A percentile compares a stretch with the other conserved stretches of the same genome.
Evolutionary conservation across 2,113 vertebrate genomes (phyloP).

Genomic region (Sylvietta virens): DNA sequence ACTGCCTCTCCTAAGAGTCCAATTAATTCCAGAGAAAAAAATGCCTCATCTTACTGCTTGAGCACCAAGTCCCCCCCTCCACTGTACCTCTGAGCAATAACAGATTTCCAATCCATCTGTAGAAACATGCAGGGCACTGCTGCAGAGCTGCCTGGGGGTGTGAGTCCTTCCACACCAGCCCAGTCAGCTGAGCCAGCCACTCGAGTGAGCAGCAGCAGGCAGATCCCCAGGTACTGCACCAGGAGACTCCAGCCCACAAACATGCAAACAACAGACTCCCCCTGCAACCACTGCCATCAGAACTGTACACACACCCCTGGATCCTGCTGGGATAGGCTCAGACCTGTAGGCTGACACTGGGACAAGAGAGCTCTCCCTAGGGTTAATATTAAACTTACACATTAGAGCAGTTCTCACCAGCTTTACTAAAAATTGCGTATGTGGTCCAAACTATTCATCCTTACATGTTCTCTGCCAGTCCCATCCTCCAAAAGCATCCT

Average conservation of each 20-base stretch:
- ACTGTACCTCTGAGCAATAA: not conserved
- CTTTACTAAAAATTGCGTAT: not conserved
- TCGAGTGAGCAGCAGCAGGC: not conserved
- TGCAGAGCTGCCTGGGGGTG: not conserved
- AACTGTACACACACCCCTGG: not conserved
- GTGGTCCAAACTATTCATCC: not conserved
- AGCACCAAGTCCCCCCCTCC: not conserved
- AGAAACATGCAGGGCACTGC: not conserved
- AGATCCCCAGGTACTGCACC: not conserved
- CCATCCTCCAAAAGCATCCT: not conserved
- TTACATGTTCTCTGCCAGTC: not conserved
- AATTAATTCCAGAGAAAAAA: not conserved
- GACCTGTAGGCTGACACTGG: not conserved
- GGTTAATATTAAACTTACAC: not conserved
- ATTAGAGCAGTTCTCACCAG: not conserved
- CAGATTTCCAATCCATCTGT: not conserved
- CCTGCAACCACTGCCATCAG: not conserved
- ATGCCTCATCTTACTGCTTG: not conserved
- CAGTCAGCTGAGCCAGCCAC: not conserved
- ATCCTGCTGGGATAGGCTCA: not conserved
- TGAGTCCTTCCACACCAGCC: not conserved
- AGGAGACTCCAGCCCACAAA: not conserved
- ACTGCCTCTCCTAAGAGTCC: not conserved
- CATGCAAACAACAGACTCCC: not conserved
- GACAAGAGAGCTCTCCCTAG: not conserved